phyloP scores from a whole-genome alignment of 1,140 invertebrate species.

The Harlomillsia oculata region DNA sequence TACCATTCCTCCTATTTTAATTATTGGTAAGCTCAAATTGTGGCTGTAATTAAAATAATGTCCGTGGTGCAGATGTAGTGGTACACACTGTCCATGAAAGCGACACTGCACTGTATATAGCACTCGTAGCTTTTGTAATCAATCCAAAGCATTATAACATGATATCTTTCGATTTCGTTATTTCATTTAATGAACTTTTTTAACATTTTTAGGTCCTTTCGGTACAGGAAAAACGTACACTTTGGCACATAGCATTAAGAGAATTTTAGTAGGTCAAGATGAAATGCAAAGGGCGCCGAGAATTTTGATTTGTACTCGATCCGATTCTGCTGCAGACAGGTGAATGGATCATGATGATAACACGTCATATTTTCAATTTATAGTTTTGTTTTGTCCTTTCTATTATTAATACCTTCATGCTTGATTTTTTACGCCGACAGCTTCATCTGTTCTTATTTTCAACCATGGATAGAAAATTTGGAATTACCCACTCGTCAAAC shows the following conservation, averaged over 20 bases:
- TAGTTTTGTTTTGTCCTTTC: too few relatives aligned
- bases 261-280: constrained; percentile 45
- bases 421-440: too few relatives aligned
- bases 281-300: constrained; percentile 49
- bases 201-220: constrained; percentile 54
- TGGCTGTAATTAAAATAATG: neutral
- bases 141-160: neutral
- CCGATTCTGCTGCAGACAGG: constrained; percentile 48
- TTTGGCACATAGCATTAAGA: constrained; percentile 64
- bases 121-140: too few relatives aligned
- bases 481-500: too few relatives aligned
- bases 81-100: too few relatives aligned
- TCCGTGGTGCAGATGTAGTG: too few relatives aligned
- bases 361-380: too few relatives aligned
- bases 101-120: too few relatives aligned
- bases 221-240: constrained; percentile 85
- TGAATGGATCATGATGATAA: too few relatives aligned
- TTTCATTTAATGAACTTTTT: neutral
- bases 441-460: too few relatives aligned
- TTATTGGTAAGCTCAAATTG: constrained; percentile 49
- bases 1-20: constrained; percentile 61
- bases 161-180: neutral
- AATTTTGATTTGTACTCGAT: constrained; percentile 77
- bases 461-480: too few relatives aligned
- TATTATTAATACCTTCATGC: too few relatives aligned